Conservation (phyloP, 53 echinoderm and acorn worm genomes). For the Stichopus horrens region DNA sequence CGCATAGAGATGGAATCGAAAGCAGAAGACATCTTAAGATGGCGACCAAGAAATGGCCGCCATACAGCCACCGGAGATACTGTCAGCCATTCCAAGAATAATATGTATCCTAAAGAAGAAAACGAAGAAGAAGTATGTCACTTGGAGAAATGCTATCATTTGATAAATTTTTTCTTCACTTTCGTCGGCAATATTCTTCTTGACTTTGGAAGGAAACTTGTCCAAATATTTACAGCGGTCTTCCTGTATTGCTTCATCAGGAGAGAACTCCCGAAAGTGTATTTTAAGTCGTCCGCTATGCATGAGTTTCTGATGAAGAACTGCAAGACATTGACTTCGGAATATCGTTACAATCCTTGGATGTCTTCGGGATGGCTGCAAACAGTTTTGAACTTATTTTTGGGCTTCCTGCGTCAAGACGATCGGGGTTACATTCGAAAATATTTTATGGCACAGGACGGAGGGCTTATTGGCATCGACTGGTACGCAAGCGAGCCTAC, state of each 20-base stretch:
- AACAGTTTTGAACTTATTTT: conserved; percentile 41
- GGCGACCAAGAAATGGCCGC: background rate
- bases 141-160: background rate
- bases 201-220: background rate
- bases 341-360: conserved; percentile 64
- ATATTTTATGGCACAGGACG: conserved; percentile 61
- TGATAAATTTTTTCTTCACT: background rate
- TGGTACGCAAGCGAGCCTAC: conserved; percentile 19
- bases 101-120: too few species aligned
- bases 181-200: background rate
- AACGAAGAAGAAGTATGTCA: background rate
- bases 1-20: conserved; percentile 6
- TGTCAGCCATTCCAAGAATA: too few species aligned
- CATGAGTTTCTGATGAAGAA: conserved; percentile 50
- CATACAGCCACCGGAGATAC: background rate
- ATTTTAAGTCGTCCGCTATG: conserved; percentile 55
- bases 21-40: background rate
- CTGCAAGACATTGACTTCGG: conserved; percentile 52
- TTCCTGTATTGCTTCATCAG: background rate
- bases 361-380: conserved; percentile 57
- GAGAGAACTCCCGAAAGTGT: conserved; percentile 53
- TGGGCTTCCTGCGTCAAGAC: conserved; percentile 36
- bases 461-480: conserved; percentile 66
- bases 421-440: conserved; percentile 49
- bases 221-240: background rate